Conservation (phyloP, 2,888 invertebrate genomes). For the Acanthoscelides obtectus region DNA sequence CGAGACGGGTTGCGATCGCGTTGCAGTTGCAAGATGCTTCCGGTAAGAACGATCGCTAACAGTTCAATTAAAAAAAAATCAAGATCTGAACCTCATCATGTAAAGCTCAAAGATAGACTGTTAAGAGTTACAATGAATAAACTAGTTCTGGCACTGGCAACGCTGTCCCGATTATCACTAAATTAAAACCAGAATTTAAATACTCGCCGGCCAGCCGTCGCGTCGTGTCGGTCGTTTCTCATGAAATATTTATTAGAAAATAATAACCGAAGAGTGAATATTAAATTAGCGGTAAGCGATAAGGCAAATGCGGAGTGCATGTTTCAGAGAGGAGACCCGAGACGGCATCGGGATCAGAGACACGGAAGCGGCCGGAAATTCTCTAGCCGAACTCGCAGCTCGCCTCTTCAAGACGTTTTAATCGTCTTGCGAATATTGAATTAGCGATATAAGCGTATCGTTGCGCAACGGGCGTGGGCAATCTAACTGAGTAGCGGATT, state of each 20-base stretch:
- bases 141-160: neutral
- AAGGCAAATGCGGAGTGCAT: neutral
- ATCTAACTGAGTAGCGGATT: neutral
- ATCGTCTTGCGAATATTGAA: neutral
- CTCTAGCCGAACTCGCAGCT: neutral
- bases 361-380: neutral
- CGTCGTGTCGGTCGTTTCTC: neutral
- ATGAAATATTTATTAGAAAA: neutral
- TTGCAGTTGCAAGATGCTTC: too few species aligned
- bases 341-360: neutral
- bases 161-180: neutral
- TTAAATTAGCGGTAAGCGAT: neutral
- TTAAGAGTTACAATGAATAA: too few species aligned
- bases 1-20: too few species aligned
- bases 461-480: neutral
- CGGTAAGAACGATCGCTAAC: too few species aligned
- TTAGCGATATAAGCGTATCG: neutral
- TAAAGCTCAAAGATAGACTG: too few species aligned
- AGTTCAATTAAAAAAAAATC: too few species aligned
- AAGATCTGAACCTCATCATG: too few species aligned
- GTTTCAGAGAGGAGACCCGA: neutral
- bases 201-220: neutral
- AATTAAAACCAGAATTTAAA: neutral
- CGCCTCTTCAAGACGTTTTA: neutral
- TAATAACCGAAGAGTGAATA: neutral